Percentiles rank a stretch among this genome's conserved stretches.
Conservation (phyloP, 2,888 invertebrate species). For the Glyphotaelius pellucidus region DNA sequence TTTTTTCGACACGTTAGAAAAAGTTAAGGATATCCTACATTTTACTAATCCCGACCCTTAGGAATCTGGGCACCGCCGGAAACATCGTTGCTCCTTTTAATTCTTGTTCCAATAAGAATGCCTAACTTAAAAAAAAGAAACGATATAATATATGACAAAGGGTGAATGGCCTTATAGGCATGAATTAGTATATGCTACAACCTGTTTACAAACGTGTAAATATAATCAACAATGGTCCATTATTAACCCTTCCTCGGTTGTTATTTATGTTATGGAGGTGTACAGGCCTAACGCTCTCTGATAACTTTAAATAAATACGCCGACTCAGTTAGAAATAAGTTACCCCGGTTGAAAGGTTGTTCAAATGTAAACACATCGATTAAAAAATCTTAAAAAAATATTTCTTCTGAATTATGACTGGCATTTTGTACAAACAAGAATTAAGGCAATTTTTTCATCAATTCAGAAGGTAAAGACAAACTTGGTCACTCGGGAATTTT, state of each 20-base stretch:
- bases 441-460: no score
- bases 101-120: background rate
- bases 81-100: background rate
- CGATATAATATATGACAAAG: background rate
- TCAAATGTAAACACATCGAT: background rate
- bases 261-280: slow-evolving; percentile 50
- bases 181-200: slow-evolving; percentile 51
- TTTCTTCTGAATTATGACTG: no score
- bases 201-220: slow-evolving; percentile 55
- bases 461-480: no score
- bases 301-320: slow-evolving; percentile 46
- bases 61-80: background rate
- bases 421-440: no score
- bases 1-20: no score
- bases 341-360: background rate
- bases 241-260: slow-evolving; percentile 43
- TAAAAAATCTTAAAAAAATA: background rate
- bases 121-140: background rate
- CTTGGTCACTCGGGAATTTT: no score
- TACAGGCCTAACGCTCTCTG: slow-evolving; percentile 26
- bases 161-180: slow-evolving; percentile 33
- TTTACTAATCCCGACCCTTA: background rate
- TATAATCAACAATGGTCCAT: slow-evolving; percentile 53
- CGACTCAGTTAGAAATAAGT: background rate
- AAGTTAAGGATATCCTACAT: background rate